A percentile compares a stretch with the other conserved stretches of the same genome.
These are phyloP conservation scores for Hermetia illucens DNA, from an alignment of 1,140 invertebrate genomes.

Conservation along the genomic window DNA sequence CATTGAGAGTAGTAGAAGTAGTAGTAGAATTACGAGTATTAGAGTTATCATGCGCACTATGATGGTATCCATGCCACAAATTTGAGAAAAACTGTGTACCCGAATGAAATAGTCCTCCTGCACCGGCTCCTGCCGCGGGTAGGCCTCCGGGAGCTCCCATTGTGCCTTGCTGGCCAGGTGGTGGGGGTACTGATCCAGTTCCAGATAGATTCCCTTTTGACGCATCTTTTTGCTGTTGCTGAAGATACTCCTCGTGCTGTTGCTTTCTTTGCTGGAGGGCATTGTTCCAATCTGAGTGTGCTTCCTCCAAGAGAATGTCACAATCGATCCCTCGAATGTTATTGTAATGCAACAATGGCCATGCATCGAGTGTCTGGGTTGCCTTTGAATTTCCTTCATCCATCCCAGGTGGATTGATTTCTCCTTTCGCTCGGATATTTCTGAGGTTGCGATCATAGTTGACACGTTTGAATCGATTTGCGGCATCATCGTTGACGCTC, in stretches of 20 bases:
- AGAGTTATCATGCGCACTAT: conserved; percentile 28
- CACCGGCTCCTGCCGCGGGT: conserved; percentile 2
- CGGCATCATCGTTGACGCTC: conserved; percentile 63
- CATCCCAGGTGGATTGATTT: conserved; percentile 55
- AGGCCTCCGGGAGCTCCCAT: conserved; percentile 32
- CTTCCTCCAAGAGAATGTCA: conserved; percentile 9
- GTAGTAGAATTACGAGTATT: too few species aligned
- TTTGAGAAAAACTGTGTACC: conserved; percentile 49
- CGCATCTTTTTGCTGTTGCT: neutral
- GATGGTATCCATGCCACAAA: conserved; percentile 39
- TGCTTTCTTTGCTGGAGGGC: conserved; percentile 13
- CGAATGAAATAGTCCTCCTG: conserved; percentile 20
- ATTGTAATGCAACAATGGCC: conserved; percentile 38
- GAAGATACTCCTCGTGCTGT: conserved; percentile 13
- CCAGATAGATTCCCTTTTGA: neutral
- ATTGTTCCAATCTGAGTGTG: conserved; percentile 18
- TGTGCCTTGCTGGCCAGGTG: conserved; percentile 24
- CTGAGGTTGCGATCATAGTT: conserved; percentile 75
- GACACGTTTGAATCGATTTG: conserved; percentile 69
- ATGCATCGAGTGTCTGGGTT: conserved; percentile 57
- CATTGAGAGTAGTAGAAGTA: too few species aligned
- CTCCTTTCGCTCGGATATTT: conserved; percentile 67
- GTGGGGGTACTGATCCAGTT: conserved; percentile 3
- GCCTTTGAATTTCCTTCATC: conserved; percentile 56
- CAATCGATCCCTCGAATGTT: conserved; percentile 17